A percentile compares a stretch with the other conserved stretches of the same genome.
These are phyloP conservation scores for Myotis daubentonii DNA, from an alignment of 2,797 vertebrate species.

Conservation along the genomic window DNA sequence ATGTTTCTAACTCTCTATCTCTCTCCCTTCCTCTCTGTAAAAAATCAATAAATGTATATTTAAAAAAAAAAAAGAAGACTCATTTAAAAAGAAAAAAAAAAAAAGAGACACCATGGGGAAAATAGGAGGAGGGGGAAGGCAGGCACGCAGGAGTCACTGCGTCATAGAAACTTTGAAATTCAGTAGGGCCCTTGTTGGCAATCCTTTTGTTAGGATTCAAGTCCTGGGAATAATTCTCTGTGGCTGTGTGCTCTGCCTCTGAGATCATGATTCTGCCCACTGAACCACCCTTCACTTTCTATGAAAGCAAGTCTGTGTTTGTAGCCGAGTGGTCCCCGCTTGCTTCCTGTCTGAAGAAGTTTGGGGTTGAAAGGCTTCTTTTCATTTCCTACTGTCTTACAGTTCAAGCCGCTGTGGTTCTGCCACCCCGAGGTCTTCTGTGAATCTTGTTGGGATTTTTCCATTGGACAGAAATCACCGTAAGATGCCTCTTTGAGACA, in stretches of 20 bases:
- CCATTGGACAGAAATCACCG: background rate
- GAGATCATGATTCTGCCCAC: background rate
- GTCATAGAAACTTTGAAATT: background rate
- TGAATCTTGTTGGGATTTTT: background rate
- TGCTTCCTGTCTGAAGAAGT: background rate
- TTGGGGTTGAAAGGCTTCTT: background rate
- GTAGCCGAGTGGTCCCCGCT: background rate
- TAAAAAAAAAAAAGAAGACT: too few species aligned
- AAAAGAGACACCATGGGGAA: background rate
- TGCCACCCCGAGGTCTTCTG: background rate
- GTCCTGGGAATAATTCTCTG: background rate
- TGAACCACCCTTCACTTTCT: background rate
- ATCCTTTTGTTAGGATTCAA: background rate
- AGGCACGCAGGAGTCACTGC: background rate
- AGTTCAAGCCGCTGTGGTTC: background rate
- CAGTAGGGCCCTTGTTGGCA: background rate
- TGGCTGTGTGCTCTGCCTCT: background rate
- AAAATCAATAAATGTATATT: too few species aligned
- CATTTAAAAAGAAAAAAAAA: background rate
- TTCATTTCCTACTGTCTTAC: background rate
- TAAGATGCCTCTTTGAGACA: background rate
- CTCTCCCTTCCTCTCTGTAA: too few species aligned
- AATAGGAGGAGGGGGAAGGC: background rate
- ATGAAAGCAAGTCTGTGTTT: background rate
- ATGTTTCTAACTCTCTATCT: too few species aligned